These are phyloP conservation scores for Pangasius mekongensis DNA, from an alignment of 2,797 vertebrate genomes.

Conservation along the genomic window DNA sequence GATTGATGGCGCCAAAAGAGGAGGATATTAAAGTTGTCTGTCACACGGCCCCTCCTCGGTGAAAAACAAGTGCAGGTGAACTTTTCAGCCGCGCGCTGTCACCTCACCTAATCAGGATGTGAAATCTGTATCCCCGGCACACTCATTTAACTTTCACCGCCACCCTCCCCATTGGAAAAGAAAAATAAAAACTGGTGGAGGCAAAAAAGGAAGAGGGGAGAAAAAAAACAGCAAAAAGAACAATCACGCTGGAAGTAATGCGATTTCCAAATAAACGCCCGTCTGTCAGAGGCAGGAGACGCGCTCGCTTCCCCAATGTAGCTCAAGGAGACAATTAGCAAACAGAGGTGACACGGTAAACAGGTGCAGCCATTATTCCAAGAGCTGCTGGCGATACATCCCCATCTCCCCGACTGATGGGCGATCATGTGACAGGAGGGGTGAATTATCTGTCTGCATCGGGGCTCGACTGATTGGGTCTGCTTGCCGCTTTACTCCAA, in stretches of 20 bases:
- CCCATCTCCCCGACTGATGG: constrained; percentile 92
- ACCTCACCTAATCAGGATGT: constrained; percentile 89
- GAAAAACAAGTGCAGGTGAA: constrained; percentile 87
- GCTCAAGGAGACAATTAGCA: constrained; percentile 99
- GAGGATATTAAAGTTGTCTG: constrained; percentile 87
- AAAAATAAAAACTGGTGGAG: constrained; percentile 52
- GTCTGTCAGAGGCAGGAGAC: constrained; percentile 91
- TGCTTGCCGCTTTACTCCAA: constrained; percentile 76
- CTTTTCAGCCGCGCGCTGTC: constrained; percentile 82
- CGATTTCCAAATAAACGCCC: constrained; percentile 94
- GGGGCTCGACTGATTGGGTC: constrained; percentile 86
- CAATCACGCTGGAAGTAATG: constrained; percentile 92
- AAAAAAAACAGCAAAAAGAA: constrained; percentile 81
- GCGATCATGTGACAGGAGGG: constrained; percentile 88
- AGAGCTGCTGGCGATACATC: constrained; percentile 96
- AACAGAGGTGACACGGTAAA: constrained; percentile 98
- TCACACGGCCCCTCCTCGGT: constrained; percentile 75
- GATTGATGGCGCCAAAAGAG: constrained; percentile 73
- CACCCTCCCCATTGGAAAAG: constrained; percentile 51
- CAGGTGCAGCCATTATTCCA: constrained; percentile 99
- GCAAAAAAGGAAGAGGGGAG: constrained; percentile 41
- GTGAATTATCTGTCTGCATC: constrained; percentile 92
- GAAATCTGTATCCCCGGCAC: constrained; percentile 88
- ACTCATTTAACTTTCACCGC: constrained; percentile 82
- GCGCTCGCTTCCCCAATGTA: constrained; percentile 91